phyloP scores from a whole-genome alignment of 2,888 invertebrate species.

The Herminia tarsipennalis region DNA sequence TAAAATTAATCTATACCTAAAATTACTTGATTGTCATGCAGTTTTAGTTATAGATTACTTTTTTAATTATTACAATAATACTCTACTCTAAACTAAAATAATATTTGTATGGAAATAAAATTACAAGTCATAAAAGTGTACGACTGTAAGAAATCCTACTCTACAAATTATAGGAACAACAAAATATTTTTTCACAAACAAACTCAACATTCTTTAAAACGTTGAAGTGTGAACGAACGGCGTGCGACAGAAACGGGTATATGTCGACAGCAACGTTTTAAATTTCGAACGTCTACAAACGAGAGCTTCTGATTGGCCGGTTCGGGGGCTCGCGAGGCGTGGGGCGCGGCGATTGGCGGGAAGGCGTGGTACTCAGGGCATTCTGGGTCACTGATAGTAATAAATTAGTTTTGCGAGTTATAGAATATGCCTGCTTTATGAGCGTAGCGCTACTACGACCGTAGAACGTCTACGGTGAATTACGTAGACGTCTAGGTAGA shows the following conservation, averaged over 20 bases:
- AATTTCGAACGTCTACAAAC: slow-evolving; percentile 67
- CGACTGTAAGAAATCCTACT: no score
- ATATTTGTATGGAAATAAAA: no score
- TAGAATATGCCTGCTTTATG: slow-evolving; percentile 60
- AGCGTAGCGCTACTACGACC: slow-evolving; percentile 63
- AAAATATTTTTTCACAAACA: slow-evolving; percentile 12
- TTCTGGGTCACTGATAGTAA: slow-evolving; percentile 66
- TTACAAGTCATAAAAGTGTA: no score
- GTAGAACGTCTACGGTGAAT: slow-evolving; percentile 55
- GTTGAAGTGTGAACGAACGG: slow-evolving; percentile 30
- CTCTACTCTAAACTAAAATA: no score
- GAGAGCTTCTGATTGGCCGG: slow-evolving; percentile 76
- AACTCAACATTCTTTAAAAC: slow-evolving; percentile 6
- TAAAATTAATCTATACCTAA: no score
- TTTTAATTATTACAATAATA: no score
- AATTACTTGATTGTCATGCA: no score
- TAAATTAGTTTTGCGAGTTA: slow-evolving; percentile 68
- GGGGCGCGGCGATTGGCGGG: slow-evolving; percentile 64
- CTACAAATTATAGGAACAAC: background rate
- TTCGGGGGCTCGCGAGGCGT: slow-evolving; percentile 70
- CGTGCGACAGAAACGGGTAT: slow-evolving; percentile 72
- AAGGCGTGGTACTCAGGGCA: slow-evolving; percentile 71
- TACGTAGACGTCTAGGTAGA: slow-evolving; percentile 29
- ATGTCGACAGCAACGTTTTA: slow-evolving; percentile 64
- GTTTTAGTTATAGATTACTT: no score